Percentiles rank a stretch among this genome's conserved stretches.
Conservation (phyloP, 2,113 vertebrate genomes). For the Mormoops blainvillei region DNA sequence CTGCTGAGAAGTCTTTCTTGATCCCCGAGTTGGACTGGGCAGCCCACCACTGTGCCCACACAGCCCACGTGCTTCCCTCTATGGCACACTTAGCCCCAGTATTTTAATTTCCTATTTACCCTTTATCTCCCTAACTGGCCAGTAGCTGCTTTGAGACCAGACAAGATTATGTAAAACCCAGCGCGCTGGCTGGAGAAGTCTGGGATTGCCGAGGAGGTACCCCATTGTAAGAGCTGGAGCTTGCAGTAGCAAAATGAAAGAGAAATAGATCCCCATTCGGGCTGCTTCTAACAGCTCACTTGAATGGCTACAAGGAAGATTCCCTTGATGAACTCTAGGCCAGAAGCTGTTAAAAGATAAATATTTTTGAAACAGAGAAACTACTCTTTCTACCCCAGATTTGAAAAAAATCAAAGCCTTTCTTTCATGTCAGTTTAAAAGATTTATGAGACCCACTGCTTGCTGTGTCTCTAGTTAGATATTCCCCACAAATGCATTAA, state of each 20-base stretch:
- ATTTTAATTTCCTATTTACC: not conserved
- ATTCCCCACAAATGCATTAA: conserved; percentile 17
- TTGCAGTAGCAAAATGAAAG: not conserved
- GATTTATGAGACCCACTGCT: conserved; percentile 50
- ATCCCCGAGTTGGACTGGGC: not conserved
- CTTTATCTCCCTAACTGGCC: not conserved
- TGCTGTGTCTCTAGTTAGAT: conserved; percentile 50
- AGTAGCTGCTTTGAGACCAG: not conserved
- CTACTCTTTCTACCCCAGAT: conserved; percentile 44
- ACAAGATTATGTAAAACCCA: not conserved
- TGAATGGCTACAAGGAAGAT: conserved; percentile 49
- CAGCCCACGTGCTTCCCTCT: not conserved
- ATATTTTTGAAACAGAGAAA: conserved; percentile 61
- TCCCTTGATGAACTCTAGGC: conserved; percentile 49
- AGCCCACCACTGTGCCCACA: not conserved
- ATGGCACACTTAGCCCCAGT: not conserved
- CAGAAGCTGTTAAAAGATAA: conserved; percentile 69
- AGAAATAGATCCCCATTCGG: not conserved
- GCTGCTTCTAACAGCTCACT: conserved; percentile 17
- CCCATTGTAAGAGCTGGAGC: not conserved
- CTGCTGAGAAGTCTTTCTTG: not conserved
- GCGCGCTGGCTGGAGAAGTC: not conserved
- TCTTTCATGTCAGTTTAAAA: conserved; percentile 67
- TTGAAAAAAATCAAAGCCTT: conserved; percentile 65
- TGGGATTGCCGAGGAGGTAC: not conserved